Evolutionary conservation across 2,113 vertebrate genomes (phyloP), one percentile per base, ranked within the genome.

Genomic region (Todiramphus chloris): DNA sequence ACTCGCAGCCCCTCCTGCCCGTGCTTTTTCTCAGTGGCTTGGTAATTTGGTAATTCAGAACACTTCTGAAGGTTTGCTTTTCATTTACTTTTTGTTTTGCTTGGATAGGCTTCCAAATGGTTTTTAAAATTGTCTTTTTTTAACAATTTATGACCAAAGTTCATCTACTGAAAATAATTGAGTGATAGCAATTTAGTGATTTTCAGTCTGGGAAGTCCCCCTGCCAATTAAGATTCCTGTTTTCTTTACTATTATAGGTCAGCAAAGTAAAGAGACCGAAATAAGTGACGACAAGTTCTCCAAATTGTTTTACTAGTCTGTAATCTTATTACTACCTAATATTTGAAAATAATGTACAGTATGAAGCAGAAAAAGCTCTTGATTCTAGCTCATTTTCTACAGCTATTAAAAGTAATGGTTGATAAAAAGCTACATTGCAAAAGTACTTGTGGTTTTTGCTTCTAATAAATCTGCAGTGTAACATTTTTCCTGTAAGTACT

Each of bases 141-240:
- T 13, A 90, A 69, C 11, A 76, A 94, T 76, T 90, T 68, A 84
- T 73, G n/a, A 89, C 80, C n/a, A 76, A 41, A 75, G 30, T 62
- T 95, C 59, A 76, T 68, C 60, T 69, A 58, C 48, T 73, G 27
- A 93, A 94, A 96, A 89, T 93, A 96, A 96, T 51, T 74, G 67
- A 86, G 39, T 72, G 56, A 68, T 48, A 92, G 66, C 48, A 82
- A 50, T 84, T 79, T 58, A 90, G n/a, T 81, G 6, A 87, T 79
- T 92, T 81, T 84, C 53, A 89, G 48, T 31, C 41, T 41, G 28
- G 33, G 73, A 96, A 97, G 92, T 74, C 63, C 85, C 46, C 46
- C 33, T 91, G 27, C 59, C 68, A 93, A 44, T 90, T 94, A 93
- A 91, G 43, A 56, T 83, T 81, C 76, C 69, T 73, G 69, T 83